phyloP scores from a whole-genome alignment of 2,797 vertebrate species.

The Liparis tanakae region DNA sequence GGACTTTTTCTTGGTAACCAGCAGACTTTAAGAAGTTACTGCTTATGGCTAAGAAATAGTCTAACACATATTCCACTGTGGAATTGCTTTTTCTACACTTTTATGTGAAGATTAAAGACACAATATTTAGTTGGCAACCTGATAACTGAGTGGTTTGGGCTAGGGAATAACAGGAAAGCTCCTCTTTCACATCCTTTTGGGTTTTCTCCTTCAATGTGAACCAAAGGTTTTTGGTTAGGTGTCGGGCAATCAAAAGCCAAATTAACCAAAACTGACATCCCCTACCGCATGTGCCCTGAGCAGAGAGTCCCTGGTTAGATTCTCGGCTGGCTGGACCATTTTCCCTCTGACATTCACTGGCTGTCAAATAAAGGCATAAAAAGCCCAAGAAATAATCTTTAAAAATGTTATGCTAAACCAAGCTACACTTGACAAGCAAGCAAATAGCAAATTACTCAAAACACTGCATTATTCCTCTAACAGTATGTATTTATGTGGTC shows the following conservation, averaged over 20 bases:
- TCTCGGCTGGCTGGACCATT: background rate
- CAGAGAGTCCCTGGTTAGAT: background rate
- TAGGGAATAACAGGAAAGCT: background rate
- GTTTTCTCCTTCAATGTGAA: background rate
- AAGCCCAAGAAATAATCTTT: background rate
- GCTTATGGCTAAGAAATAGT: background rate
- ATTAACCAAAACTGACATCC: background rate
- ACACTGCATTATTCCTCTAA: background rate
- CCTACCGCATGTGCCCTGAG: too few species aligned
- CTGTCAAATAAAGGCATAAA: background rate
- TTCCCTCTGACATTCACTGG: too few species aligned
- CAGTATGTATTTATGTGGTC: background rate
- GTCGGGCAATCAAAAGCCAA: background rate
- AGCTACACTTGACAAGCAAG: background rate
- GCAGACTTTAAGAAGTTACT: background rate
- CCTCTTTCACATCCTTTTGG: background rate
- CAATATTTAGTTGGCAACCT: background rate
- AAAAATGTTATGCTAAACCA: background rate
- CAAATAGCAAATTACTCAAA: too few species aligned
- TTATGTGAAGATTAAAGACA: background rate
- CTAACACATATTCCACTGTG: background rate
- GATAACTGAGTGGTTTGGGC: background rate
- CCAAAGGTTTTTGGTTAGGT: background rate
- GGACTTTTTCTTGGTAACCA: slow-evolving; percentile 6
- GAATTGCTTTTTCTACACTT: background rate